These are phyloP conservation scores for Tinea semifulvella DNA, from an alignment of 2,888 invertebrate species.

Conservation along the genomic window DNA sequence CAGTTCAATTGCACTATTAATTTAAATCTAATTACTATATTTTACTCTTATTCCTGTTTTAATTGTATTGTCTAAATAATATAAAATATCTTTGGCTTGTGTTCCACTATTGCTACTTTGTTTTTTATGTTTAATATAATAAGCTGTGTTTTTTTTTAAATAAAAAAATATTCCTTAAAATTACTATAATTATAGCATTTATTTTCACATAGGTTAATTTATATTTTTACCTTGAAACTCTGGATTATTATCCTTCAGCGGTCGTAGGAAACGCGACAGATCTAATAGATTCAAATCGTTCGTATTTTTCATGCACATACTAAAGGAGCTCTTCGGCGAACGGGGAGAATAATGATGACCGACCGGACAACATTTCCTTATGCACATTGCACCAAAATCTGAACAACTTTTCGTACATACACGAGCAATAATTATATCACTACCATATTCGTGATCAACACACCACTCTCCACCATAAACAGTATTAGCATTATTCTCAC, in stretches of 20 bases:
- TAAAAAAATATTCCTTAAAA: no score
- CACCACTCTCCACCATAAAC: constrained; percentile 47
- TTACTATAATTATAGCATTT: no score
- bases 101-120: no score
- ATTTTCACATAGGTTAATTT: no score
- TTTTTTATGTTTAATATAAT: no score
- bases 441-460: constrained; percentile 35
- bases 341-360: constrained; percentile 52
- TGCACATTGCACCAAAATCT: constrained; percentile 41
- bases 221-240: constrained; percentile 37
- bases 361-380: constrained; percentile 64
- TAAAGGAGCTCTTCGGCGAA: constrained; percentile 33
- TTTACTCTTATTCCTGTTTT: no score
- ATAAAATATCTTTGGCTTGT: no score
- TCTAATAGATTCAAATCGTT: constrained; percentile 35
- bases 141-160: no score
- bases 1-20: no score
- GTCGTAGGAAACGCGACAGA: constrained; percentile 37
- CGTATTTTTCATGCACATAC: constrained; percentile 37
- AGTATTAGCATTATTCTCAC: constrained; percentile 23
- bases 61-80: no score
- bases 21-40: no score
- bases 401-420: constrained; percentile 41
- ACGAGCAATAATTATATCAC: constrained; percentile 33
- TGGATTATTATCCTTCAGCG: constrained; percentile 26